Percentiles rank a stretch among this genome's conserved stretches.
Conservation (phyloP, 2,113 vertebrate genomes). For the Rhineura floridana region DNA sequence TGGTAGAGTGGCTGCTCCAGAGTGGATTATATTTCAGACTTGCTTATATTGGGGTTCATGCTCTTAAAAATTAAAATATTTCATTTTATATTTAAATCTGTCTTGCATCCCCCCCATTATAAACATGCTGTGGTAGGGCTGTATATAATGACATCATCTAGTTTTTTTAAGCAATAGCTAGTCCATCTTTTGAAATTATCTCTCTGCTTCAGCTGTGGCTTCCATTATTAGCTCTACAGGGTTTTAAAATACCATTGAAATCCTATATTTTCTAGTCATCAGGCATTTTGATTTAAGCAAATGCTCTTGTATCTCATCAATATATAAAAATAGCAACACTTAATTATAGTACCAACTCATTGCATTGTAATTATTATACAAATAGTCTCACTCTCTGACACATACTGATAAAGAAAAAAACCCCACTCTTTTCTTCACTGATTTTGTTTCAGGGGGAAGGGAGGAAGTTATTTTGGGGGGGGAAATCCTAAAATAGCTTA, state of each 20-base stretch:
- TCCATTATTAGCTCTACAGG: background rate
- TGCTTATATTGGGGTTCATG: too few relatives aligned
- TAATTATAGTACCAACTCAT: background rate
- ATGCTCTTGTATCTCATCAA: background rate
- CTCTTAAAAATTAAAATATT: too few relatives aligned
- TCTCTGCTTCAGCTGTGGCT: background rate
- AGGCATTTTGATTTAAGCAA: constrained; percentile 13
- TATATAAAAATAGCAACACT: constrained; percentile 9
- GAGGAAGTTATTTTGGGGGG: background rate
- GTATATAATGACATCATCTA: too few relatives aligned
- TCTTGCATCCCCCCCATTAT: too few relatives aligned
- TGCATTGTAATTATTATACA: background rate
- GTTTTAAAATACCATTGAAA: background rate
- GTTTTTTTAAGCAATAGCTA: constrained; percentile 12
- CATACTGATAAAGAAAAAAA: constrained; percentile 28
- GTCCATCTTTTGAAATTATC: background rate
- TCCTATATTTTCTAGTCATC: background rate
- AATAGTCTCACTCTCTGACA: constrained; percentile 9
- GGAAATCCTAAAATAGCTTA: background rate
- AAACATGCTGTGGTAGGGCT: too few relatives aligned
- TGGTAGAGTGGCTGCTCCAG: too few relatives aligned
- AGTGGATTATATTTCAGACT: too few relatives aligned
- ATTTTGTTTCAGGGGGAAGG: background rate
- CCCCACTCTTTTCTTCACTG: background rate
- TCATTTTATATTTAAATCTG: too few relatives aligned